These are phyloP conservation scores for Myotis myotis DNA, from an alignment of 2,797 vertebrate species.

Conservation along the genomic window DNA sequence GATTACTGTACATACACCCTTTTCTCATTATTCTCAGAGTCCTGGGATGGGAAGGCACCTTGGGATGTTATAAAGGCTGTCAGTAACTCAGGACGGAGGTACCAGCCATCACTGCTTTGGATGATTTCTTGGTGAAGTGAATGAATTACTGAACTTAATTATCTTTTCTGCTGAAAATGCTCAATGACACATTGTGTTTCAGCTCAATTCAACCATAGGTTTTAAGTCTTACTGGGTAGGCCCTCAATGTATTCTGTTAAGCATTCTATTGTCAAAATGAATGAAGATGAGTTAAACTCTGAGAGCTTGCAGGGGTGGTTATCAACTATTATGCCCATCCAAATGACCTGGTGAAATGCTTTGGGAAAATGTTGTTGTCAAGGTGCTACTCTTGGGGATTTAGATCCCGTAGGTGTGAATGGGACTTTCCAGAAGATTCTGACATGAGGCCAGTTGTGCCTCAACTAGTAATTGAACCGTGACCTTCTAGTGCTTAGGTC, in stretches of 20 bases:
- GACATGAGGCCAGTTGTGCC: background rate
- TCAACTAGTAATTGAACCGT: no score
- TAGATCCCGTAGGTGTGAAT: background rate
- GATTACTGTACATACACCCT: background rate
- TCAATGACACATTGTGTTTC: background rate
- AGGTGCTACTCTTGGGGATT: background rate
- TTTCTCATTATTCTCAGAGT: background rate
- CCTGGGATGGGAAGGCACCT: background rate
- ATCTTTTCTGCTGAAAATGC: background rate
- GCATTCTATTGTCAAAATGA: background rate
- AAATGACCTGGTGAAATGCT: background rate
- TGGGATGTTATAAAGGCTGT: background rate
- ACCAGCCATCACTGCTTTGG: background rate
- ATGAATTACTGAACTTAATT: background rate
- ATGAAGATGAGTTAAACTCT: background rate
- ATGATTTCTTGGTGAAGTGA: background rate
- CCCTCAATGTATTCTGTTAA: background rate
- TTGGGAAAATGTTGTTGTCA: background rate
- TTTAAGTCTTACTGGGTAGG: background rate
- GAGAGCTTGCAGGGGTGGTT: background rate
- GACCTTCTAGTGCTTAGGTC: no score
- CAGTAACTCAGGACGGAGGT: background rate
- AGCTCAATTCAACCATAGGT: background rate
- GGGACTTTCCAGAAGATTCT: background rate
- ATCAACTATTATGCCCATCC: background rate